Evolutionary conservation across 2,888 invertebrate species (phyloP).

Genomic region (Listrodromus nycthemerus): DNA sequence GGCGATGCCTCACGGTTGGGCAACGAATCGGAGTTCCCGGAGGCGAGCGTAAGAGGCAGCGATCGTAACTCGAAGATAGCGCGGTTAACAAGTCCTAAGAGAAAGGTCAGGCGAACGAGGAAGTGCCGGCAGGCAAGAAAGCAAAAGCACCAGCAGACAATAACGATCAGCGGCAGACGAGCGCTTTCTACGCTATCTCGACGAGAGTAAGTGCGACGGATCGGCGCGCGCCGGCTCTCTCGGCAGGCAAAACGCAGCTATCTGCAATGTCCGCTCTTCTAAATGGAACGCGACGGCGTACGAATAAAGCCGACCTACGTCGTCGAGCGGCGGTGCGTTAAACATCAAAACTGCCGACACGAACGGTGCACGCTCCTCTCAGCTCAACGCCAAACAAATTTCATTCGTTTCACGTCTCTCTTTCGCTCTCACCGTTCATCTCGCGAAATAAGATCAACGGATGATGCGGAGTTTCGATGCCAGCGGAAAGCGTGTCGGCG

Average conservation of each 20-base stretch:
- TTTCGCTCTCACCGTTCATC: conserved; percentile 4
- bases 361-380: conserved; percentile 29
- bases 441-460: not conserved
- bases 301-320: conserved; percentile 67
- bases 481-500: conserved; percentile 11
- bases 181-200: conserved; percentile 62
- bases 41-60: conserved; percentile 44
- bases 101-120: conserved; percentile 81
- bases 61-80: conserved; percentile 66
- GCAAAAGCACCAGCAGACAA: conserved; percentile 62
- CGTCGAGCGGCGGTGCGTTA: conserved; percentile 41
- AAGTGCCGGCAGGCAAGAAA: conserved; percentile 78
- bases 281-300: conserved; percentile 76
- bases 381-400: conserved; percentile 66
- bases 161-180: conserved; percentile 49
- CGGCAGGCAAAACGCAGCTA: conserved; percentile 41
- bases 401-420: conserved; percentile 49
- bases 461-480: not conserved
- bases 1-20: not conserved
- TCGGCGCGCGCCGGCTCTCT: conserved; percentile 8
- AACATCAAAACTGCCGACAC: conserved; percentile 52
- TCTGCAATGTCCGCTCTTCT: conserved; percentile 62
- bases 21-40: conserved; percentile 25
- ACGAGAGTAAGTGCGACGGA: conserved; percentile 32
- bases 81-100: conserved; percentile 71